Conservation (phyloP, 2,113 vertebrate species). For the Rattus rattus region DNA sequence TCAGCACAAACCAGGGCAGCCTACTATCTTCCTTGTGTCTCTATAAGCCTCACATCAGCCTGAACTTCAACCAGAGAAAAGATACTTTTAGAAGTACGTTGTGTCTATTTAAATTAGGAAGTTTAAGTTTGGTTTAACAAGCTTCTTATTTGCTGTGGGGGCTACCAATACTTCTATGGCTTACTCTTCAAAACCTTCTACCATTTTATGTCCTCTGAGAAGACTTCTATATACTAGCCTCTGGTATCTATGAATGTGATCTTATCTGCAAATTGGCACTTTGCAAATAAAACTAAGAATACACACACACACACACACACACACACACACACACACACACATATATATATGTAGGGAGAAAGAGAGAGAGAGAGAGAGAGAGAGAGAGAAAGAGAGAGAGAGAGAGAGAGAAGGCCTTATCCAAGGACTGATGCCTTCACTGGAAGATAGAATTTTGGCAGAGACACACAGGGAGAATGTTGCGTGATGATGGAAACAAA, state of each 20-base stretch:
- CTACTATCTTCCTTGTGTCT: not conserved
- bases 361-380: too few species aligned
- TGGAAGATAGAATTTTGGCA: conserved; percentile 12
- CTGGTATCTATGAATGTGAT: not conserved
- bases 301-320: too few species aligned
- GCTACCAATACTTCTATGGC: not conserved
- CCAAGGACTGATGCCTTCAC: not conserved
- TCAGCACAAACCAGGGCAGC: not conserved
- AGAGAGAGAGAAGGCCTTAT: not conserved
- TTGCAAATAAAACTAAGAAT: conserved; percentile 51
- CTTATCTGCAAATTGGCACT: conserved; percentile 16
- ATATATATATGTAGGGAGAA: too few species aligned
- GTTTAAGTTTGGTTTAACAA: conserved; percentile 41
- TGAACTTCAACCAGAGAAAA: conserved; percentile 8
- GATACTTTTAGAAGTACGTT: not conserved
- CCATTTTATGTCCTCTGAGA: not conserved
- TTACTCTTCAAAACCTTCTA: not conserved
- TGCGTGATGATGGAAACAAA: not conserved
- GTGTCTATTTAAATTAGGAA: not conserved
- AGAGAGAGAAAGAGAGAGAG: too few species aligned
- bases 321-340: too few species aligned
- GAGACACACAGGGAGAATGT: not conserved
- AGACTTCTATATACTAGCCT: not conserved
- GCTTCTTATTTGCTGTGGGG: conserved; percentile 25
- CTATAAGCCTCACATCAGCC: not conserved